phyloP scores from a whole-genome alignment of 2,113 vertebrate genomes.

The Aldabrachelys gigantea region DNA sequence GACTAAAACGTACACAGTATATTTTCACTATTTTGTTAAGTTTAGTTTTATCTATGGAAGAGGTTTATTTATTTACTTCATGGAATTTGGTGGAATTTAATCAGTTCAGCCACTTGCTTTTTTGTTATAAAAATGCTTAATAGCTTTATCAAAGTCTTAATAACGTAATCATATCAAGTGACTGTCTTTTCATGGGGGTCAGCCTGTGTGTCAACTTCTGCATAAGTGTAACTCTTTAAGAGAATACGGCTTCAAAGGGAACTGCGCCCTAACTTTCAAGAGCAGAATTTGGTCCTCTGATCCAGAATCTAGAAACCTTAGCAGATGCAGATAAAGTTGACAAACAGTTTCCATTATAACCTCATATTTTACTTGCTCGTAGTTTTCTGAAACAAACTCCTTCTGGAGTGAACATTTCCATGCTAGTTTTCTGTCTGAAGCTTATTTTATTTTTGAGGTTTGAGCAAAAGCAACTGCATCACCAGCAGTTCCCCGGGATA shows the following conservation, averaged over 20 bases:
- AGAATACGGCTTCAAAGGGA: not conserved
- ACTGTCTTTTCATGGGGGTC: not conserved
- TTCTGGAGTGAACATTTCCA: not conserved
- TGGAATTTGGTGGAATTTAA: not conserved
- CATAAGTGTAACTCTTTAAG: not conserved
- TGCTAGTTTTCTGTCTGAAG: not conserved
- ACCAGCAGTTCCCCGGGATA: not conserved
- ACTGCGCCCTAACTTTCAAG: not conserved
- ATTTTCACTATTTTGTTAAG: not conserved
- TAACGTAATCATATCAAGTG: not conserved
- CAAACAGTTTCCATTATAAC: not conserved
- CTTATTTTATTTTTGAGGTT: not conserved
- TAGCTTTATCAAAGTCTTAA: conserved; percentile 2
- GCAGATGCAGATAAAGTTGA: not conserved
- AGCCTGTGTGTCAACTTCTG: not conserved
- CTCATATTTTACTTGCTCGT: not conserved
- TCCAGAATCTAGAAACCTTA: not conserved
- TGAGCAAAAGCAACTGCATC: not conserved
- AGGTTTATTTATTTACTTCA: not conserved
- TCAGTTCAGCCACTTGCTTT: not conserved
- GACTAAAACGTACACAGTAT: not conserved
- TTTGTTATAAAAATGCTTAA: not conserved
- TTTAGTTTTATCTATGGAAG: not conserved
- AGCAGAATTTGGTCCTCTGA: not conserved
- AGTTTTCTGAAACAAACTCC: not conserved